Conservation (phyloP, 2,888 invertebrate genomes). For the Leucoma salicis region DNA sequence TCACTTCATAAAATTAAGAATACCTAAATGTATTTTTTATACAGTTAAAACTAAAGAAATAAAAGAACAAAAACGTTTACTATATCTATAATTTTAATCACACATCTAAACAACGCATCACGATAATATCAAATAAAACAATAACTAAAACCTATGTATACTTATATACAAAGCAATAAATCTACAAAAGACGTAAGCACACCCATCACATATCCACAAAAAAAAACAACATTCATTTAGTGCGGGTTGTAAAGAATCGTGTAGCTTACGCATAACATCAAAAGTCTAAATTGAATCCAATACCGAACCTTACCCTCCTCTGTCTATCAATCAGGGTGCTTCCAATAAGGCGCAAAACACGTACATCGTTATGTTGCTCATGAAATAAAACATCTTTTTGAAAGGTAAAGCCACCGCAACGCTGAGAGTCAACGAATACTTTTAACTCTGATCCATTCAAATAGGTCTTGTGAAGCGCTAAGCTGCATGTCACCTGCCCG, state of each 20-base stretch:
- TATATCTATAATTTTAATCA: slow-evolving; percentile 51
- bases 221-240: slow-evolving; percentile 30
- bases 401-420: slow-evolving; percentile 69
- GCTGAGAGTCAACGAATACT: slow-evolving; percentile 69
- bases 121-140: slow-evolving; percentile 54
- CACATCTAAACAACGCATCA: slow-evolving; percentile 51
- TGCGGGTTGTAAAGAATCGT: slow-evolving; percentile 10
- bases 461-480: slow-evolving; percentile 64
- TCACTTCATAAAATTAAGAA: too few relatives aligned
- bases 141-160: slow-evolving; percentile 79
- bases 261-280: slow-evolving; percentile 35
- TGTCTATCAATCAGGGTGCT: slow-evolving; percentile 69
- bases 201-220: slow-evolving; percentile 17
- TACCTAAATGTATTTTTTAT: too few relatives aligned
- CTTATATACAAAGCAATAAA: slow-evolving; percentile 77
- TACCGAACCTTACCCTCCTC: slow-evolving; percentile 62
- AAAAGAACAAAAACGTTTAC: slow-evolving; percentile 11
- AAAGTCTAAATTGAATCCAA: slow-evolving; percentile 72
- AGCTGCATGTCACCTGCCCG: slow-evolving; percentile 51
- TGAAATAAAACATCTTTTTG: slow-evolving; percentile 65
- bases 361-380: slow-evolving; percentile 56
- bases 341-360: slow-evolving; percentile 58
- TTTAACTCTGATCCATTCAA: slow-evolving; percentile 63
- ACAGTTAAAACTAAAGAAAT: too few relatives aligned
- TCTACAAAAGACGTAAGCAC: slow-evolving; percentile 52